phyloP scores from a whole-genome alignment of 2,888 invertebrate species.

The Ochropleura plecta region DNA sequence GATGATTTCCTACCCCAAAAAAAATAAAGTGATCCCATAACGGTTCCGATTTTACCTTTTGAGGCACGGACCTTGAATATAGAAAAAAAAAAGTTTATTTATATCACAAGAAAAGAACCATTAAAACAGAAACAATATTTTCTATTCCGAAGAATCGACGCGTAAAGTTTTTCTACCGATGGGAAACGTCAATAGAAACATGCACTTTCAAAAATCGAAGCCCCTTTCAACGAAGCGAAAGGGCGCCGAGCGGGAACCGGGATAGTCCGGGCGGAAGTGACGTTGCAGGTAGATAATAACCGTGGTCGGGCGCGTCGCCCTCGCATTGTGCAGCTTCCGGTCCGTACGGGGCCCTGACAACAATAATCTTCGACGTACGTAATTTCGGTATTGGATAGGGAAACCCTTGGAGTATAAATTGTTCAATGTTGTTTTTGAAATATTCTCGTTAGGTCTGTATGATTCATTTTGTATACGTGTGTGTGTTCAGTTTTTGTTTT shows the following conservation, averaged over 20 bases:
- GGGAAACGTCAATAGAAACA: conserved; percentile 58
- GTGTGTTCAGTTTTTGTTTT: too few species aligned
- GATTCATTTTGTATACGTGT: neutral
- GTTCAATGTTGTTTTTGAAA: neutral
- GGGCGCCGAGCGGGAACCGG: conserved; percentile 65
- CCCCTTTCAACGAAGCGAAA: conserved; percentile 66
- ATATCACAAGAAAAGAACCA: conserved; percentile 23
- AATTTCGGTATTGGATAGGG: conserved; percentile 83
- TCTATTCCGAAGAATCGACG: conserved; percentile 40
- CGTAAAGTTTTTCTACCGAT: conserved; percentile 59
- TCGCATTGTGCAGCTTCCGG: conserved; percentile 86
- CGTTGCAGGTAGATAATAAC: conserved; percentile 88
- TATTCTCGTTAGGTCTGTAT: neutral
- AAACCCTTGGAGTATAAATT: conserved; percentile 69
- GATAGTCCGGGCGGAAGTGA: conserved; percentile 83
- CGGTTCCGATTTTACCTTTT: too few species aligned
- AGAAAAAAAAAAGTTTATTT: conserved; percentile 22
- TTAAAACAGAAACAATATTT: conserved; percentile 58
- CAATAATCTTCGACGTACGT: conserved; percentile 88
- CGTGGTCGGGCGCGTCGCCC: conserved; percentile 76
- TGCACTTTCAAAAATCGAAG: conserved; percentile 73
- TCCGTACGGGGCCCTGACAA: conserved; percentile 79
- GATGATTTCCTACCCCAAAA: too few species aligned
- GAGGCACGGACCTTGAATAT: too few species aligned
- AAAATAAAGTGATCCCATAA: too few species aligned